Conservation (phyloP, 2,888 invertebrate species). For the Lasiommata megera region DNA sequence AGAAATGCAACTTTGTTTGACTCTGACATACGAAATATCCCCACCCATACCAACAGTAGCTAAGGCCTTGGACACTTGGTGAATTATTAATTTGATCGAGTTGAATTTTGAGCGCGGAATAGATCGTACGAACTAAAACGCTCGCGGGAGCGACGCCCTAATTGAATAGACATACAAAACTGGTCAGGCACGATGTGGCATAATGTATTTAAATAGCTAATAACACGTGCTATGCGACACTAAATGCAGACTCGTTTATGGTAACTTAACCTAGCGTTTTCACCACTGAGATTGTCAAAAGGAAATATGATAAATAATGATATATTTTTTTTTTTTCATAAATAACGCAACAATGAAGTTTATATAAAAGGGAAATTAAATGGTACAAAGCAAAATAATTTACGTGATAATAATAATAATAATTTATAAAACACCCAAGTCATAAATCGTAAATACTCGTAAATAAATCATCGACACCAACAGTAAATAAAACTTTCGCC, state of each 20-base stretch:
- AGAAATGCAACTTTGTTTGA: no score
- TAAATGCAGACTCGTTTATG: conserved; percentile 70
- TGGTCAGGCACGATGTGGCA: conserved; percentile 71
- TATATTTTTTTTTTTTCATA: not conserved
- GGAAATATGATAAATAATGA: not conserved
- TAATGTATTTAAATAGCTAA: conserved; percentile 40
- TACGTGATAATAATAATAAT: conserved; percentile 6
- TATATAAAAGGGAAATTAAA: not conserved
- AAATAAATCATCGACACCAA: conserved; percentile 29
- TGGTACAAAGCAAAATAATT: conserved; percentile 1
- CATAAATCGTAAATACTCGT: no score
- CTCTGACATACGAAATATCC: no score
- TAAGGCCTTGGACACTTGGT: no score
- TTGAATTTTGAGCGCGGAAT: conserved; percentile 16
- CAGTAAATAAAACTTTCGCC: conserved; percentile 38
- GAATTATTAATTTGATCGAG: not conserved
- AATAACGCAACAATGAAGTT: not conserved
- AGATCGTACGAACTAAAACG: not conserved
- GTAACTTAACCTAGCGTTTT: conserved; percentile 60
- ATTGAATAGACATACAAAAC: conserved; percentile 48
- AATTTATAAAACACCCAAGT: no score
- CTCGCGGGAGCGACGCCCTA: not conserved
- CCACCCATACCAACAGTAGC: no score
- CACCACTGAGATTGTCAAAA: conserved; percentile 13
- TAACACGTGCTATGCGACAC: conserved; percentile 49